These are phyloP conservation scores for Chiroxiphia lanceolata DNA, from an alignment of 2,797 vertebrate genomes.

Conservation along the genomic window DNA sequence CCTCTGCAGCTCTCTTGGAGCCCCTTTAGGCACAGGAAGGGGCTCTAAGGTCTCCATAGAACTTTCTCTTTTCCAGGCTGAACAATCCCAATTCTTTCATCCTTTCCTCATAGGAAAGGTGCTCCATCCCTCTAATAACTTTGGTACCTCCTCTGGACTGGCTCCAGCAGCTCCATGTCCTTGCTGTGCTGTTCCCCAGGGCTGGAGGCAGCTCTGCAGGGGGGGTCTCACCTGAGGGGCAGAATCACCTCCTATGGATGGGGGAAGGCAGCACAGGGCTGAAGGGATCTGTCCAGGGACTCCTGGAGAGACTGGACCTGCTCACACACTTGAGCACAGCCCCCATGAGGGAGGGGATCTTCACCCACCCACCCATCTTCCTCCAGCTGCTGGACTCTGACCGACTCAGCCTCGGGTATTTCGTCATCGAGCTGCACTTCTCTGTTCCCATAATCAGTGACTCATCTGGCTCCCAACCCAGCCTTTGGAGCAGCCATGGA, in stretches of 20 bases:
- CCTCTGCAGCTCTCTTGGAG: background rate
- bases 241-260: rapidly evolving
- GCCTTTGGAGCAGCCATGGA: background rate
- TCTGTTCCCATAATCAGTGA: background rate
- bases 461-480: background rate
- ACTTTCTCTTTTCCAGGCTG: background rate
- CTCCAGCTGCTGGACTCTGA: background rate
- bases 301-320: background rate
- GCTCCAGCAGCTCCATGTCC: background rate
- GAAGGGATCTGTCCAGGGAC: background rate
- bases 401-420: background rate
- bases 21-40: background rate
- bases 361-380: background rate
- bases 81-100: background rate
- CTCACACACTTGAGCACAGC: rapidly evolving
- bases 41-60: rapidly evolving
- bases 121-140: background rate
- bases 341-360: background rate
- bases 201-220: background rate
- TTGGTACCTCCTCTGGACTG: background rate
- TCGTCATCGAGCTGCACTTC: background rate
- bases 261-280: background rate
- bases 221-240: background rate
- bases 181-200: background rate
- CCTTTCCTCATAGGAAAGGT: background rate